Conservation (phyloP, 2,888 invertebrate genomes). For the Fragum sueziense region DNA sequence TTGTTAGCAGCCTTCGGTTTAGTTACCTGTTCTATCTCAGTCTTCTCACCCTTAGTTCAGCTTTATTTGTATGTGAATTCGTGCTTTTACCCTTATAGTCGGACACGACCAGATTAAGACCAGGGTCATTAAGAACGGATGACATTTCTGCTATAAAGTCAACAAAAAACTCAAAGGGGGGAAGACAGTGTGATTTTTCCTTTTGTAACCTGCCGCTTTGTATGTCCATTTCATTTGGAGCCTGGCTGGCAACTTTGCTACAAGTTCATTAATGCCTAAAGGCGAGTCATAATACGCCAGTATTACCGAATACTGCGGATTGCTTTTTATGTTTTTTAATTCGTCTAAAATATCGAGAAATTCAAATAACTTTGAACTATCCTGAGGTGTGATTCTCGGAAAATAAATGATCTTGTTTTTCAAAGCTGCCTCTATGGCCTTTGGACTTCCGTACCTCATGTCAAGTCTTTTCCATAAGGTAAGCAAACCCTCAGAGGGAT, state of each 20-base stretch:
- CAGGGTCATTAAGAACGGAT: constrained; percentile 31
- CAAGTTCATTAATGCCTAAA: constrained; percentile 39
- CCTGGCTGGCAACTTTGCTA: constrained; percentile 37
- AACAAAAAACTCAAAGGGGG: constrained; percentile 32
- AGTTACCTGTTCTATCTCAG: too few relatives aligned
- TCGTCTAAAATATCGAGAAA: constrained; percentile 42
- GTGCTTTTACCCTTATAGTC: too few relatives aligned
- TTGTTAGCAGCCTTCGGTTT: too few relatives aligned
- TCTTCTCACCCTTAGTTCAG: too few relatives aligned
- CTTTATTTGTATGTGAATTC: too few relatives aligned
- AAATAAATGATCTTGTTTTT: constrained; percentile 34
- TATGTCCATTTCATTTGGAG: constrained; percentile 50
- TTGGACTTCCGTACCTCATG: constrained; percentile 39
- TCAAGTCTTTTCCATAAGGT: constrained; percentile 43
- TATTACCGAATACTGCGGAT: constrained; percentile 16
- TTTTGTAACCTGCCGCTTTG: constrained; percentile 32
- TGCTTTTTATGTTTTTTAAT: constrained; percentile 32
- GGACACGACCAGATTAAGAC: constrained; percentile 7
- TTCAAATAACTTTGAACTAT: constrained; percentile 42
- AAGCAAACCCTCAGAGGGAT: constrained; percentile 26
- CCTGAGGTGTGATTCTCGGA: constrained; percentile 33
- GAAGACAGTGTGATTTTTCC: constrained; percentile 5
- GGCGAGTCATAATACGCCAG: constrained; percentile 50
- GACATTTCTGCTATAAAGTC: constrained; percentile 26
- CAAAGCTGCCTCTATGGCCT: constrained; percentile 31